Base-by-base conservation (phyloP, 23 tunicate genomes). In the Ciona savignyi region DNA sequence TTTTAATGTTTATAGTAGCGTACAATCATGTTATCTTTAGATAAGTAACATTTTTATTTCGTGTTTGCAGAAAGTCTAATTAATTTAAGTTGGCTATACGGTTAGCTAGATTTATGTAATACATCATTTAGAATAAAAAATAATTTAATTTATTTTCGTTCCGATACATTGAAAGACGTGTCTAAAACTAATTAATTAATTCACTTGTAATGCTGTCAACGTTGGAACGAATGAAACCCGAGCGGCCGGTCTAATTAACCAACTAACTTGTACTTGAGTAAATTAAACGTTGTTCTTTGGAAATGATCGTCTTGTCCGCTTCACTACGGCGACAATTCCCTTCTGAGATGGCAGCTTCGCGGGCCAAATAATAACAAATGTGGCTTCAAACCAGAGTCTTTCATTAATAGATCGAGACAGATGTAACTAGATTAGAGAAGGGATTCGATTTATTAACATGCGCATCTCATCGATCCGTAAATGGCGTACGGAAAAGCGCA, bases 331-430 rank as follows among this genome's bases (percentile, higher is more conserved):
- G 56, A 15, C 15, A 6, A 42, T 42, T 42, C 56, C 56, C 56
- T 42, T 42, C 56, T 42, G 56, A 42, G 15, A 42, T 42, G 56
- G 9, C 56, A 15, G 9, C 56, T 9, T 15, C 15, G 11, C 15
- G 56, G 56, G 56, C 56, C 56, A 42, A 42, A 42, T 42, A 42
- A 42, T 42, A 42, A 42, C 56, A 42, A 42, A 42, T 15, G 56
- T 15, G 56, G n/a, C n/a, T n/a, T n/a, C n/a, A 42, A 15, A 15
- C 11, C 56, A 9, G 56, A 42, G 56, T 9, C 67, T 63, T 75
- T 75, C 81, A 77, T 77, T 77, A 77, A 77, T 77, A 77, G 81
- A 68, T 48, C 27, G 19, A 70, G 85, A 73, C 85, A 81, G 78
- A 81, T 81, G 85, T 72, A 81, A 81, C 78, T 81, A 73, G 81